A percentile compares a stretch with the other conserved stretches of the same genome.
Conservation (phyloP, 2,888 invertebrate species). For the Ornithoptera alexandrae region DNA sequence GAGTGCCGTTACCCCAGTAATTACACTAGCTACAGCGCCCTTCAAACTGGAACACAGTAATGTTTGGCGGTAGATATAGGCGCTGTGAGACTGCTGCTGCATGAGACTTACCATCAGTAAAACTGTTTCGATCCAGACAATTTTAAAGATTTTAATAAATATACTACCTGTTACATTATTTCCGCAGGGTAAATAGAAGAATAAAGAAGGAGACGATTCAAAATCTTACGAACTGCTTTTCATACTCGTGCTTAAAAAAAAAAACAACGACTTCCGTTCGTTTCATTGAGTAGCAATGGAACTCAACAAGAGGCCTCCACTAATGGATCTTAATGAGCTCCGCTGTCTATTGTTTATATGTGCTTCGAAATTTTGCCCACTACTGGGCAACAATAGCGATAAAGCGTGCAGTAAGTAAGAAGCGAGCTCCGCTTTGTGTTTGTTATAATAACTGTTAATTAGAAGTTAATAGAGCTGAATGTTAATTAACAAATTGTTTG, state of each 20-base stretch:
- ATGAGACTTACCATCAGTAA: no score
- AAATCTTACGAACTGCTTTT: not conserved
- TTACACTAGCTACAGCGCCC: no score
- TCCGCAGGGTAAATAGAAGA: no score
- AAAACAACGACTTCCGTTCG: conserved; percentile 11
- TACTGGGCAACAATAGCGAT: conserved; percentile 13
- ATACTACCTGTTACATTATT: no score
- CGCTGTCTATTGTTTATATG: conserved; percentile 26
- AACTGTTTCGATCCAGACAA: no score
- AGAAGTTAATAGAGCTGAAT: not conserved
- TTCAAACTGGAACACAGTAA: no score
- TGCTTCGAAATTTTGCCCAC: conserved; percentile 1
- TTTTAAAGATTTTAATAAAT: no score
- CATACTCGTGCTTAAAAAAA: conserved; percentile 5
- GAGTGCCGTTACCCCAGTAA: no score
- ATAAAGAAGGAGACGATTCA: not conserved
- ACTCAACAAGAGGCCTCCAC: conserved; percentile 16
- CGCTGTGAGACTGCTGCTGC: no score
- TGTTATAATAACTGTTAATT: not conserved
- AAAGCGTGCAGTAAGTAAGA: not conserved
- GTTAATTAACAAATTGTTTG: no score
- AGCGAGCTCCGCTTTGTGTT: no score
- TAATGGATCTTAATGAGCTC: conserved; percentile 21
- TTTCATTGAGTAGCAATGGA: conserved; percentile 21
- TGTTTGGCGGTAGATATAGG: no score